phyloP scores from a whole-genome alignment of 2,797 vertebrate species.

The Cossypha polioptera region DNA sequence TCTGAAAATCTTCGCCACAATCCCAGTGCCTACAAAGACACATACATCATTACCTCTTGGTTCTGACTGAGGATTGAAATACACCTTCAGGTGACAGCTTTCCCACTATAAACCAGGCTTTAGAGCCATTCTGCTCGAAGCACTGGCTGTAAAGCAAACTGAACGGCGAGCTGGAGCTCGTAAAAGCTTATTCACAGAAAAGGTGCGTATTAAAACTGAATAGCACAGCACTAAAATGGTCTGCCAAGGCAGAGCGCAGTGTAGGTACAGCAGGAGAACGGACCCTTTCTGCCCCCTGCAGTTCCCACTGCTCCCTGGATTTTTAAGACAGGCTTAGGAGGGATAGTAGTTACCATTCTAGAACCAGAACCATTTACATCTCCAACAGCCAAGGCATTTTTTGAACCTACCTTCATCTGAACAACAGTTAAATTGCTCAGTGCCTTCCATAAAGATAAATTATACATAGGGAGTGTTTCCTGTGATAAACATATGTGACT shows the following conservation, averaged over 20 bases:
- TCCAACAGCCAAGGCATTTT: background rate
- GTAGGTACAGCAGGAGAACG: background rate
- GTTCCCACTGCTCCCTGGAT: slow-evolving; percentile 27
- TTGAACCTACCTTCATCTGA: background rate
- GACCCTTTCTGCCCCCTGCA: slow-evolving; percentile 67
- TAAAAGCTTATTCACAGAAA: slow-evolving; percentile 13
- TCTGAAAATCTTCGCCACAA: background rate
- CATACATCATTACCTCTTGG: background rate
- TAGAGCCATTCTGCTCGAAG: background rate
- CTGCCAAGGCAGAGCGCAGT: slow-evolving; percentile 46
- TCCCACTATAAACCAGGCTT: background rate
- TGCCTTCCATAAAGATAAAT: background rate
- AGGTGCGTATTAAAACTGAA: background rate
- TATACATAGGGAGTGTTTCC: background rate
- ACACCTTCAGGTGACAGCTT: background rate
- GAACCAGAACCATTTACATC: background rate
- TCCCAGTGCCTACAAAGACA: background rate
- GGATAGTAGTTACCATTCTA: background rate
- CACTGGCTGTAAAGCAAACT: background rate
- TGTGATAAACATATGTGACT: background rate
- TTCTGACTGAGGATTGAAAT: background rate
- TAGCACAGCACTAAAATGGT: slow-evolving; percentile 19
- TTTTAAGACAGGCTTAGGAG: slow-evolving; percentile 32
- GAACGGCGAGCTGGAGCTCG: background rate
- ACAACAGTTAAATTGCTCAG: background rate